A percentile compares a stretch with the other conserved stretches of the same genome.
phyloP scores from a whole-genome alignment of 2,113 vertebrate genomes.

The Prochilodus magdalenae region DNA sequence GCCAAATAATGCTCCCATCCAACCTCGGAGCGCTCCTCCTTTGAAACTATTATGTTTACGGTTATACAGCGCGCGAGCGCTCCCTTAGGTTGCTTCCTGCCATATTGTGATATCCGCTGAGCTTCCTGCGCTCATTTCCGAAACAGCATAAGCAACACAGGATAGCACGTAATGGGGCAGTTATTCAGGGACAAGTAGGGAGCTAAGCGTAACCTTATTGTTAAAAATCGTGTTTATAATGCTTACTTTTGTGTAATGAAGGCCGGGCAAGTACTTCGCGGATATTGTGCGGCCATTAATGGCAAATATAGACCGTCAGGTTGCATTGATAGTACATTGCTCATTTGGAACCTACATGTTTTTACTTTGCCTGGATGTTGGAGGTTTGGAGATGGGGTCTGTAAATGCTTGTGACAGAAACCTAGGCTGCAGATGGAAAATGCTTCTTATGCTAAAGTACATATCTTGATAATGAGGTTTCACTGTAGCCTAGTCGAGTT shows the following conservation, averaged over 20 bases:
- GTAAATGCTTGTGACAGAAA: neutral
- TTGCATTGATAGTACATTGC: neutral
- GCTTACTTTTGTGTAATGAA: neutral
- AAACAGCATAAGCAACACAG: slow-evolving; percentile 1
- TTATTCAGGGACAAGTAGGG: neutral
- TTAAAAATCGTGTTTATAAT: neutral
- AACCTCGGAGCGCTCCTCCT: neutral
- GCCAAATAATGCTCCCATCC: slow-evolving; percentile 62
- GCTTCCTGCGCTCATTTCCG: slow-evolving; percentile 51
- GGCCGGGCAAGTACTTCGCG: neutral
- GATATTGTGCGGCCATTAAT: neutral
- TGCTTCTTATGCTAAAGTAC: neutral
- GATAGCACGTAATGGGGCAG: neutral
- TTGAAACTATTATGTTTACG: neutral
- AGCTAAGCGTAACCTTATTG: slow-evolving; percentile 14
- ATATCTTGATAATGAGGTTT: neutral
- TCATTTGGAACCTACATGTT: neutral
- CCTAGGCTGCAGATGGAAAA: neutral
- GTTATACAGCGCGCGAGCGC: neutral
- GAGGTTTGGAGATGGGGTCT: neutral
- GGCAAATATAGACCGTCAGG: neutral
- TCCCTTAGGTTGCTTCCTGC: slow-evolving; percentile 70
- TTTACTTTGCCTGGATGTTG: neutral
- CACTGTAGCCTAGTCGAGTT: neutral
- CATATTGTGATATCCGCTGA: slow-evolving; percentile 68